These are phyloP conservation scores for Neopelma chrysocephalum DNA, from an alignment of 2,797 vertebrate species.

Conservation along the genomic window DNA sequence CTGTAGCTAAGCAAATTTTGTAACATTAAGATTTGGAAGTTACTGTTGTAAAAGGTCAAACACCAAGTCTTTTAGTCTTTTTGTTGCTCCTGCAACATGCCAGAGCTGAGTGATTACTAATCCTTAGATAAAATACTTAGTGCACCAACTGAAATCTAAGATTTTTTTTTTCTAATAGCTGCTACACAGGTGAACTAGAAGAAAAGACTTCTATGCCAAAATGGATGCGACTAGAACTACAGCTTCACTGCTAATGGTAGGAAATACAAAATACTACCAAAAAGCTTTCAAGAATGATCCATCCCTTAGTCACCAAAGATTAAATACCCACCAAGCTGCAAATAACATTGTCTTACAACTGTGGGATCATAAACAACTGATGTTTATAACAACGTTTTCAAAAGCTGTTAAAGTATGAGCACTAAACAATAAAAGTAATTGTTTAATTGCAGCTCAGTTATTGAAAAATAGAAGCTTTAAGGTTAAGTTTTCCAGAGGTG, in stretches of 20 bases:
- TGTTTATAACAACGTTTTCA: neutral
- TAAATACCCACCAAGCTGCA: neutral
- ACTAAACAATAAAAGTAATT: neutral
- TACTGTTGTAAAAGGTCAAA: slow-evolving; percentile 14
- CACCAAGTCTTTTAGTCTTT: neutral
- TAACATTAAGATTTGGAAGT: neutral
- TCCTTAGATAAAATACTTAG: neutral
- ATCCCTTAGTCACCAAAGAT: neutral
- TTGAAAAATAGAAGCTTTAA: neutral
- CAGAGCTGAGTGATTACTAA: neutral
- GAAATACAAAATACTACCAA: slow-evolving; percentile 13
- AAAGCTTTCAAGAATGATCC: neutral
- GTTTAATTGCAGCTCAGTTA: neutral
- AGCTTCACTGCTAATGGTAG: neutral
- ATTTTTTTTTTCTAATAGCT: neutral
- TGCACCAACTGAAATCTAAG: neutral
- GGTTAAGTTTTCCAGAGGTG: neutral
- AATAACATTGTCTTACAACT: neutral
- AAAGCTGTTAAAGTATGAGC: neutral
- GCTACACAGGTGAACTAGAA: neutral
- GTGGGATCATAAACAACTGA: neutral
- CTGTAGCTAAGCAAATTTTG: neutral
- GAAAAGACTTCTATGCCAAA: neutral
- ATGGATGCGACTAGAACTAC: neutral
- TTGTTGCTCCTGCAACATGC: neutral